Base-by-base conservation (phyloP, 2,113 vertebrate genomes). In the Azemiops feae region DNA sequence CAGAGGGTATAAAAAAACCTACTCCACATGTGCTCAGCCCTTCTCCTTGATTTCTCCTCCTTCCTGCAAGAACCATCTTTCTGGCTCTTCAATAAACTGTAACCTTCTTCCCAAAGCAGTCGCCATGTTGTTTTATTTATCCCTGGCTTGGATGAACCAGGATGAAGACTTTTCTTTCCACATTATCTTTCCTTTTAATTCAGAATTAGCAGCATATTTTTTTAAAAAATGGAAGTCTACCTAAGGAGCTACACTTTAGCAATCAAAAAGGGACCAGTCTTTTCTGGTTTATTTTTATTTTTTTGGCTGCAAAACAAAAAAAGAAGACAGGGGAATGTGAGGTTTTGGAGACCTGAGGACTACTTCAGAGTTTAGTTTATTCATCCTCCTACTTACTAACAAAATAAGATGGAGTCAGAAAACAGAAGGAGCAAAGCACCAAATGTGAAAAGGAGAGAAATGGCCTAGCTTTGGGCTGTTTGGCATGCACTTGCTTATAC, bases 401-500 rank as follows among this genome's bases (percentile, higher is more conserved):
- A 47, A n/a, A 91, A 30, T 12, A 18, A 18, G 18, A 2, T 47
- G 81, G 45, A 87, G 39, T 54, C 91, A 87, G 91, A 87, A 87
- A 58, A 87, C 18, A 50, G 58, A 39, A 43, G 52, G 86, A 74
- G 52, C n/a, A 74, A 69, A 89, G 23, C 20, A 34, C 55, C 27
- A 69, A 90, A 20, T 22, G 4, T 50, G 39, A 53, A 20, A 16
- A 58, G 27, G 27, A 14, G 25, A 9, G 57, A 20, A 45, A 87
- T 11, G 18, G 89, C 58, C 95, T 94, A 11, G 0, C 3, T 0
- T 7, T 92, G 91, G 30, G 12, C 52, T 81, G 89, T 86, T 91
- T 92, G 89, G 88, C 22, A 89, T n/a, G 93, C 93, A 53, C 22
- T 5, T 0, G 0, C 45, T 74, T 87, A 34, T 0, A 0, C 93